These are phyloP conservation scores for Coregonus clupeaformis DNA, from an alignment of 2,113 vertebrate species.

Conservation along the genomic window DNA sequence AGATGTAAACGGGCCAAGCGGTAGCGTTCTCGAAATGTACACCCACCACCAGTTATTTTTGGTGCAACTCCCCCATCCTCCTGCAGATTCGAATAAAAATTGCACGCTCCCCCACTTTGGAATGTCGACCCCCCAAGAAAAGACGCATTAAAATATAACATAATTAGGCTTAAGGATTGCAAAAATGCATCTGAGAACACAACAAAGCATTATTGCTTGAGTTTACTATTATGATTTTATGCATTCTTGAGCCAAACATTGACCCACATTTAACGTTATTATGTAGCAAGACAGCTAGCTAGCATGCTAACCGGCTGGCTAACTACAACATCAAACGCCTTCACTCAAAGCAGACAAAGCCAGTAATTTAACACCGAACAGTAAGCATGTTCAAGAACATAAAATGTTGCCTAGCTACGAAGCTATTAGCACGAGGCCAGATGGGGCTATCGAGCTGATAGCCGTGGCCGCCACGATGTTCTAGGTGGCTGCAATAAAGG, in stretches of 20 bases:
- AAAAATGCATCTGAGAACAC: background rate
- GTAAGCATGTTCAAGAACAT: background rate
- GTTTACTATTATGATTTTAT: background rate
- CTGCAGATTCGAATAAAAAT: background rate
- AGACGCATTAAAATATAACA: background rate
- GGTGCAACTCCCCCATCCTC: constrained; percentile 1
- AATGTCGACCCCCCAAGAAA: background rate
- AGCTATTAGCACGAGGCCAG: background rate
- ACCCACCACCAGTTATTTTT: background rate
- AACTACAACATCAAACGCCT: constrained; percentile 9
- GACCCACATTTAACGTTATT: constrained; percentile 47
- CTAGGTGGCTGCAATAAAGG: constrained; percentile 43
- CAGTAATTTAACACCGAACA: background rate
- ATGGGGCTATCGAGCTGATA: background rate
- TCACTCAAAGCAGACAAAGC: constrained; percentile 19
- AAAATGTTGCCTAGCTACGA: background rate
- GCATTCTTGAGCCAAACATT: constrained; percentile 24
- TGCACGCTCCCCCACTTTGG: background rate
- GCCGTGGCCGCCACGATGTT: constrained; percentile 1
- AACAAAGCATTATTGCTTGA: background rate
- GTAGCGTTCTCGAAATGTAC: too few species aligned
- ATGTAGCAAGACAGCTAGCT: constrained; percentile 1
- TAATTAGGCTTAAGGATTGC: background rate
- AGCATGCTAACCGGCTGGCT: constrained; percentile 38
- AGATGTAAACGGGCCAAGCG: too few species aligned